Percentiles rank a stretch among this genome's conserved stretches.
Evolutionary conservation across 2,888 invertebrate species (phyloP).

Genomic region (Coelopa pilipes): DNA sequence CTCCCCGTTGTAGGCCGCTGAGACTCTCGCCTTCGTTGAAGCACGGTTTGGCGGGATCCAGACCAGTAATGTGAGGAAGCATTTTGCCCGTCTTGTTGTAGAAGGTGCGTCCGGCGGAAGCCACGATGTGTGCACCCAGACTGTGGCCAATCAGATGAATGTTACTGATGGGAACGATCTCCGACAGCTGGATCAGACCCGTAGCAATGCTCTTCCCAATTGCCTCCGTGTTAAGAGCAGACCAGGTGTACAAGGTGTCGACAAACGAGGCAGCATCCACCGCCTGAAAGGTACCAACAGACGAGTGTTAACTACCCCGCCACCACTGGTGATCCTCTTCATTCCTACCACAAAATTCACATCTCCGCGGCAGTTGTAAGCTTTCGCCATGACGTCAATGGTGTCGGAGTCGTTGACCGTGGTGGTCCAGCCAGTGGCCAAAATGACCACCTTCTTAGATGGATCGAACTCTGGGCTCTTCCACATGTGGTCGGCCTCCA

Average conservation of each 20-base stretch:
- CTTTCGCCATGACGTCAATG: constrained; percentile 56
- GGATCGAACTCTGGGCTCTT: constrained; percentile 57
- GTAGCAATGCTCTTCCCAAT: constrained; percentile 58
- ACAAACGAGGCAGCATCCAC: constrained; percentile 61
- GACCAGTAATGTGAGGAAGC: constrained; percentile 61
- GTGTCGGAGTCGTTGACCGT: constrained; percentile 57
- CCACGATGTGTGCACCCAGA: constrained; percentile 65
- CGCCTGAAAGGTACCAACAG: constrained; percentile 50
- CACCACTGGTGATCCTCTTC: neutral
- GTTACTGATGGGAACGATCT: constrained; percentile 54
- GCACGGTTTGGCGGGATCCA: constrained; percentile 66
- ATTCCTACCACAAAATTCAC: constrained; percentile 63
- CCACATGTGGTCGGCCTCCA: constrained; percentile 59
- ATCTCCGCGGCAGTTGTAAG: constrained; percentile 61
- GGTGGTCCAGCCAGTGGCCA: constrained; percentile 65
- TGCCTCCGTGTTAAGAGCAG: constrained; percentile 64
- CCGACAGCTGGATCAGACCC: constrained; percentile 55
- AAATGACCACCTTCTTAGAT: constrained; percentile 58
- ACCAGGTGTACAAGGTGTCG: constrained; percentile 64
- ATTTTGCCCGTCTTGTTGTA: constrained; percentile 51
- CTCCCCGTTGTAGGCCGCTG: constrained; percentile 62
- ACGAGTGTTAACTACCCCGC: neutral
- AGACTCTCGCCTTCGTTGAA: constrained; percentile 63
- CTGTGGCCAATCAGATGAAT: constrained; percentile 66
- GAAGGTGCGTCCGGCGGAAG: constrained; percentile 60